These are phyloP conservation scores for Harmothoe impar DNA, from an alignment of 2,888 invertebrate species.

Conservation along the genomic window DNA sequence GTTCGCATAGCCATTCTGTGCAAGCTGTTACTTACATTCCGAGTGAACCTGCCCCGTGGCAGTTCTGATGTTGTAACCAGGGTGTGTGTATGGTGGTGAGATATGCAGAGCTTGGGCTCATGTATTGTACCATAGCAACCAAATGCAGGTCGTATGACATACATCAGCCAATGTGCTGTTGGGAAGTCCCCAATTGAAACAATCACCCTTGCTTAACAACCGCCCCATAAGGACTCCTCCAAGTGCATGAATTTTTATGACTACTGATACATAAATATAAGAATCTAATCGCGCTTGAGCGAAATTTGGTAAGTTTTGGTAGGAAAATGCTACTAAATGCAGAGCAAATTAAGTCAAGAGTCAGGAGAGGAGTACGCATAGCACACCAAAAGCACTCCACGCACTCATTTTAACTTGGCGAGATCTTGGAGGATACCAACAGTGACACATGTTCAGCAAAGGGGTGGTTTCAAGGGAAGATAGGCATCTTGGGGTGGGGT, in stretches of 20 bases:
- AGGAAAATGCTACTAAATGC: neutral
- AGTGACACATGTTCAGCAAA: neutral
- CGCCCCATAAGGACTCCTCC: neutral
- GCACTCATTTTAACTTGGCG: neutral
- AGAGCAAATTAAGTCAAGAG: neutral
- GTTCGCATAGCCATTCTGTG: conserved; percentile 8
- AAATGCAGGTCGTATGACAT: conserved; percentile 45
- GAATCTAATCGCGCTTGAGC: neutral
- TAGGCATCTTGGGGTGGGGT: neutral
- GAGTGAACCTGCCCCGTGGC: neutral
- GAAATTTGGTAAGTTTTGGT: neutral
- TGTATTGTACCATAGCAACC: conserved; percentile 55
- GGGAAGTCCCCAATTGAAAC: neutral
- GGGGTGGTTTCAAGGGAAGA: neutral
- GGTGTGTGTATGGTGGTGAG: neutral
- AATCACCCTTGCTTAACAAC: neutral
- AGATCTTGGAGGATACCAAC: conserved; percentile 2
- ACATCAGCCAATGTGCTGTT: conserved; percentile 58
- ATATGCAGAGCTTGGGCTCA: conserved; percentile 34
- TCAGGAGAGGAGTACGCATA: neutral
- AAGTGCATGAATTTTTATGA: neutral
- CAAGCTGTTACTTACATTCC: conserved; percentile 42
- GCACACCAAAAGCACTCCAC: neutral
- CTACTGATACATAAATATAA: too few species aligned
- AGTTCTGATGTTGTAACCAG: neutral